Conservation (phyloP, 2,797 vertebrate species). For the Halcyon leucocephala region DNA sequence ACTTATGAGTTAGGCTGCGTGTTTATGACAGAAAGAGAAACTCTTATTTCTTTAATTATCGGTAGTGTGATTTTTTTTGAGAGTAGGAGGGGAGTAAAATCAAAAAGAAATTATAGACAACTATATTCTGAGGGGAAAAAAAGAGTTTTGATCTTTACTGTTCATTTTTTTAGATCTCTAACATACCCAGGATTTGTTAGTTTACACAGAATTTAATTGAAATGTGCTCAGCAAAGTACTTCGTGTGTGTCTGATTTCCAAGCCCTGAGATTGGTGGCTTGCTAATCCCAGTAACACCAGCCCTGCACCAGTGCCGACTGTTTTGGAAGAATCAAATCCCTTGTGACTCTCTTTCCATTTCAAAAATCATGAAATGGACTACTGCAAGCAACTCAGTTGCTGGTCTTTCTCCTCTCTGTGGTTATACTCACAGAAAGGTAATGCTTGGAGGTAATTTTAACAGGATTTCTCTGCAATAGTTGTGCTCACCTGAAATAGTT, state of each 20-base stretch:
- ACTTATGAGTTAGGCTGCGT: neutral
- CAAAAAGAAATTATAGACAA: neutral
- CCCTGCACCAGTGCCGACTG: neutral
- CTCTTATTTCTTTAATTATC: neutral
- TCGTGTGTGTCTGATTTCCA: neutral
- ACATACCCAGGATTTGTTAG: neutral
- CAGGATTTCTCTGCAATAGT: conserved; percentile 2
- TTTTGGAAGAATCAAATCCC: neutral
- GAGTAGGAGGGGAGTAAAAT: rapidly evolving
- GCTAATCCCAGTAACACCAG: neutral
- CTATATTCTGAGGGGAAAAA: neutral
- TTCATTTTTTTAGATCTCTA: neutral
- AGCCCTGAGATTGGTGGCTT: neutral
- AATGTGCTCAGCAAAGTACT: neutral
- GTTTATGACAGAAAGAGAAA: neutral
- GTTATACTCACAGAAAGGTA: neutral
- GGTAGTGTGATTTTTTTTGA: neutral
- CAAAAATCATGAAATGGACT: neutral
- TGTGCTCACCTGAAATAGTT: neutral
- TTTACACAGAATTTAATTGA: neutral
- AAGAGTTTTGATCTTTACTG: neutral
- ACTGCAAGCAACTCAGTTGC: neutral
- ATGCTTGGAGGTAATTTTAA: neutral
- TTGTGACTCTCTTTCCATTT: neutral
- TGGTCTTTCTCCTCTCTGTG: neutral